Evolutionary conservation across 2,113 vertebrate species (phyloP).

Genomic region (Centrocercus urophasianus): DNA sequence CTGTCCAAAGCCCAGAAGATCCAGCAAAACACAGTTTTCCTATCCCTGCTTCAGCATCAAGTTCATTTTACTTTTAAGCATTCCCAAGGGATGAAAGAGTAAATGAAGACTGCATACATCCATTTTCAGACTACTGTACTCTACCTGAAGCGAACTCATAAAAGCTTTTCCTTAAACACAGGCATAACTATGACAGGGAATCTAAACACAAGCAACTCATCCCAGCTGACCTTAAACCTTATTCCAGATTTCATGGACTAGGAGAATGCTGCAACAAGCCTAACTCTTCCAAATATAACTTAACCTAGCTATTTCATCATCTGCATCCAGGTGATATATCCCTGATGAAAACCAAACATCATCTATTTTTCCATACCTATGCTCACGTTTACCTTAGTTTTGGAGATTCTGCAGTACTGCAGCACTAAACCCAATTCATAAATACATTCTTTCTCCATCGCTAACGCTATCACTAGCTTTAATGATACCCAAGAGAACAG

Average conservation of each 20-base stretch:
- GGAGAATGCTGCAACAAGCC: background rate
- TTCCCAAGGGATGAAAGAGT: background rate
- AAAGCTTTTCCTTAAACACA: background rate
- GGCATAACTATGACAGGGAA: background rate
- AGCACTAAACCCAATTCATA: slow-evolving; percentile 8
- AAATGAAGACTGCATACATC: background rate
- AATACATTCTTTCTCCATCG: background rate
- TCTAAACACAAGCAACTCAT: background rate
- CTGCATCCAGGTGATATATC: background rate
- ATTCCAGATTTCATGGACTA: background rate
- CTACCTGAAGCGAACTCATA: background rate
- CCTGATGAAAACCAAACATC: background rate
- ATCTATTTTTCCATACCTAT: background rate
- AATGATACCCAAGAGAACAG: background rate
- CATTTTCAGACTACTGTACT: background rate
- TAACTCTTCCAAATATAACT: background rate
- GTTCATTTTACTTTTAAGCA: background rate
- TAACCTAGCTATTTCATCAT: background rate
- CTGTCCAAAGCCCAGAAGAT: background rate
- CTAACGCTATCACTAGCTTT: background rate
- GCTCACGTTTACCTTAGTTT: background rate
- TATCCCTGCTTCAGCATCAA: background rate
- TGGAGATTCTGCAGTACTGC: background rate
- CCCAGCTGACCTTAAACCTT: background rate
- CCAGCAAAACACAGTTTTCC: background rate